phyloP scores from a whole-genome alignment of 2,113 vertebrate genomes.

The zebrafish (Danio rerio) region DNA sequence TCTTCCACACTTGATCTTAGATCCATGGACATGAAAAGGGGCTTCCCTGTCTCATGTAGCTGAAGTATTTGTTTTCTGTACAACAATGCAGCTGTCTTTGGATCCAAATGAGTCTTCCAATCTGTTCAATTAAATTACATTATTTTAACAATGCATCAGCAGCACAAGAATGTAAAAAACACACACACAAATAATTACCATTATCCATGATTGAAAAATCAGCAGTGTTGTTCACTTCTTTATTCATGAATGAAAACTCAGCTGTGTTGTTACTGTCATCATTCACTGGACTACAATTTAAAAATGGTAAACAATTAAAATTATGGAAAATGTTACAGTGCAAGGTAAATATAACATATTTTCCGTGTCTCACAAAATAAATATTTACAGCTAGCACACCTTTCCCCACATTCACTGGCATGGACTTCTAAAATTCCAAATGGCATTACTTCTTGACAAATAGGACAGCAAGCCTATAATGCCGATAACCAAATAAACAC shows the following conservation, averaged over 20 bases:
- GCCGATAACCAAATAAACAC: background rate
- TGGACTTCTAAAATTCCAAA: background rate
- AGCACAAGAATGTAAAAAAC: background rate
- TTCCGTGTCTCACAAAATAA: too few relatives aligned
- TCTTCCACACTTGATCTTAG: background rate
- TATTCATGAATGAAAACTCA: background rate
- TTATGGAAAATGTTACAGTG: background rate
- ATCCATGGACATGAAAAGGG: background rate
- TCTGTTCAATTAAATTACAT: background rate
- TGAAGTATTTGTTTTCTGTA: conserved; percentile 4
- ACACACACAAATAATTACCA: background rate
- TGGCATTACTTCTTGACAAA: conserved; percentile 7
- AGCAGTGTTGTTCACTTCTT: background rate
- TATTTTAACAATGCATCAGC: background rate
- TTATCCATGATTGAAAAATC: background rate
- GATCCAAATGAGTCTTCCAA: conserved; percentile 5
- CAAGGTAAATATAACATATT: too few relatives aligned
- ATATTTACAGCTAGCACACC: too few relatives aligned
- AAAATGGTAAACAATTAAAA: background rate
- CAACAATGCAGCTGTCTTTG: background rate
- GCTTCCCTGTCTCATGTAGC: conserved; percentile 17
- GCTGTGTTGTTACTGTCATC: background rate
- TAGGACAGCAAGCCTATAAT: background rate
- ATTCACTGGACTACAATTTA: background rate
- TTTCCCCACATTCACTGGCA: background rate